A percentile compares a stretch with the other conserved stretches of the same genome.
phyloP scores from a whole-genome alignment of 2,113 vertebrate species.

The Caretta caretta region DNA sequence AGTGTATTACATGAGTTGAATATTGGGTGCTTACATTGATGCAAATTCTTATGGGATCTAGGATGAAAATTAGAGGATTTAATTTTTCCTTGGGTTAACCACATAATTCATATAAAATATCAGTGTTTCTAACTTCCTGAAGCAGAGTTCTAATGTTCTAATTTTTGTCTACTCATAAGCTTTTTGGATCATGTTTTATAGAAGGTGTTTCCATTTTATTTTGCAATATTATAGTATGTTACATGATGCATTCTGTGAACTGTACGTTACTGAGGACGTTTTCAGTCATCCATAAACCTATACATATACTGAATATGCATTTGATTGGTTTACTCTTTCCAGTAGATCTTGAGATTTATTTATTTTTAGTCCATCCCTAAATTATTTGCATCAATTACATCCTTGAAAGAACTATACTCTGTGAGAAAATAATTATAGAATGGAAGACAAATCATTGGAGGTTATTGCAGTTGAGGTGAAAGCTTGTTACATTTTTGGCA shows the following conservation, averaged over 20 bases:
- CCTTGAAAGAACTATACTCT: background rate
- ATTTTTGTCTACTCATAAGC: background rate
- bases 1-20: background rate
- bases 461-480: background rate
- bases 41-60: background rate
- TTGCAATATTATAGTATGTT: background rate
- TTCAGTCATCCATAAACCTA: background rate
- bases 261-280: background rate
- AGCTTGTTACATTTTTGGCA: constrained; percentile 15
- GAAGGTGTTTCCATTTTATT: background rate
- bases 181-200: background rate
- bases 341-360: background rate
- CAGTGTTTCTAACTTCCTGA: background rate
- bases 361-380: background rate
- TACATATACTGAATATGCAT: background rate
- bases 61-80: background rate
- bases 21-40: background rate
- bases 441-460: background rate
- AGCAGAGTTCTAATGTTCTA: background rate
- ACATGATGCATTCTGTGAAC: background rate
- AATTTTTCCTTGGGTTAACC: background rate
- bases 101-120: background rate
- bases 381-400: background rate
- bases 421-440: background rate
- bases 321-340: background rate